phyloP scores from a whole-genome alignment of 2,888 invertebrate species.

The Ochropacha duplaris region DNA sequence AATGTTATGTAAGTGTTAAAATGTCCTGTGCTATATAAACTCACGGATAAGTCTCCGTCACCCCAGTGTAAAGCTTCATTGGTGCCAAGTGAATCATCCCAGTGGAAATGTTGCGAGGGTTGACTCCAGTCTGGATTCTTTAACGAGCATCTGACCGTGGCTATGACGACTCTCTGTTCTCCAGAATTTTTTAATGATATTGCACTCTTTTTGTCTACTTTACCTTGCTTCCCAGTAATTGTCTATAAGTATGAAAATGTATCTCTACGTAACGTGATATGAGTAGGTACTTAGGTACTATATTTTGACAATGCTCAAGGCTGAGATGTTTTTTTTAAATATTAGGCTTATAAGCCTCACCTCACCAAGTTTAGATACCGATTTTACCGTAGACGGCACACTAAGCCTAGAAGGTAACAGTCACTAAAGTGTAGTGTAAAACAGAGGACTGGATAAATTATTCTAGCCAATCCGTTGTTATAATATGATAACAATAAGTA shows the following conservation, averaged over 20 bases:
- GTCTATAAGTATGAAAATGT: constrained; percentile 24
- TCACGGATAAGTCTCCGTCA: constrained; percentile 70
- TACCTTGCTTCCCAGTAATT: constrained; percentile 38
- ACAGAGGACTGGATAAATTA: too few species aligned
- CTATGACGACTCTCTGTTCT: constrained; percentile 65
- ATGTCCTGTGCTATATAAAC: constrained; percentile 11
- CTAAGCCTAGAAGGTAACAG: too few species aligned
- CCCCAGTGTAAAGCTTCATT: constrained; percentile 70
- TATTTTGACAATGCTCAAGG: too few species aligned
- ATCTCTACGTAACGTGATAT: too few species aligned
- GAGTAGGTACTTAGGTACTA: too few species aligned
- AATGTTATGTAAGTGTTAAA: background rate
- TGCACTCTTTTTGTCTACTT: constrained; percentile 54
- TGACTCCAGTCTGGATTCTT: constrained; percentile 80
- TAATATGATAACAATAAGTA: too few species aligned
- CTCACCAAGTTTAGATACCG: too few species aligned
- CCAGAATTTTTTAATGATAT: constrained; percentile 30
- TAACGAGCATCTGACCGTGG: constrained; percentile 74
- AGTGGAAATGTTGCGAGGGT: constrained; percentile 78
- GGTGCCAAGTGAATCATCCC: constrained; percentile 77
- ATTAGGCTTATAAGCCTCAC: too few species aligned
- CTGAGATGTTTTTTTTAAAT: too few species aligned
- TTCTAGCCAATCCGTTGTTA: too few species aligned
- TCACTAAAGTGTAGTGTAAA: too few species aligned
- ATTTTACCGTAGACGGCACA: too few species aligned